phyloP scores from a whole-genome alignment of 2,888 invertebrate species.

The Habrosyne pyritoides region DNA sequence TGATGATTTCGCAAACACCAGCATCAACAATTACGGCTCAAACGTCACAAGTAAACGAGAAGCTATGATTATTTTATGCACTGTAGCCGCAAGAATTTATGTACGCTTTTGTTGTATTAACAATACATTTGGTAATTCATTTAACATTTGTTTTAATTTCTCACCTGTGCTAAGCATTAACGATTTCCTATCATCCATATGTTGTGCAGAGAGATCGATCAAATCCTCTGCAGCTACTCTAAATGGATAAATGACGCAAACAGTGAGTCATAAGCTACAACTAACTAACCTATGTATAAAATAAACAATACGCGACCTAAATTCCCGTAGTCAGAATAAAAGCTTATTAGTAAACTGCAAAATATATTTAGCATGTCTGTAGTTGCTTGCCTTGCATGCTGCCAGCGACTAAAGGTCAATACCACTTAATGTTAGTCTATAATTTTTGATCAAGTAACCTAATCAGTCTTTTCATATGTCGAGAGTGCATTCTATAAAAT shows the following conservation, averaged over 20 bases:
- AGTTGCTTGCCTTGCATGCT: conserved; percentile 28
- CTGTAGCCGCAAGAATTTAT: conserved; percentile 71
- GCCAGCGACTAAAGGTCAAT: background rate
- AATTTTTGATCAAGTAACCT: no score
- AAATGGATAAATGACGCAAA: conserved; percentile 58
- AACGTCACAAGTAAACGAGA: conserved; percentile 84
- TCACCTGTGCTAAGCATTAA: conserved; percentile 50
- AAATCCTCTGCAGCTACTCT: conserved; percentile 38
- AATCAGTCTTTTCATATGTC: no score
- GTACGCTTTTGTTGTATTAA: conserved; percentile 76
- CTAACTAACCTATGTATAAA: conserved; percentile 47
- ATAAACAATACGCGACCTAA: conserved; percentile 51
- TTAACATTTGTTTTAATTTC: conserved; percentile 75
- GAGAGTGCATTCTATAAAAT: background rate
- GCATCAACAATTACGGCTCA: conserved; percentile 85
- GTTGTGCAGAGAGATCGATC: conserved; percentile 45
- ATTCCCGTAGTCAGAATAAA: conserved; percentile 30
- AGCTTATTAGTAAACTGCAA: conserved; percentile 25
- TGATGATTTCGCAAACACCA: conserved; percentile 83
- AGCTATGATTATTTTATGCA: conserved; percentile 73
- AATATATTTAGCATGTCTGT: conserved; percentile 28
- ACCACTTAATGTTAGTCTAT: background rate
- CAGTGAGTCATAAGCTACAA: conserved; percentile 63
- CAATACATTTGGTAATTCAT: conserved; percentile 74
- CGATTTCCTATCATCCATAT: conserved; percentile 31